Evolutionary conservation across 2,888 invertebrate genomes (phyloP), one percentile per base, ranked within the genome.

Genomic region (Macrophya annulata): DNA sequence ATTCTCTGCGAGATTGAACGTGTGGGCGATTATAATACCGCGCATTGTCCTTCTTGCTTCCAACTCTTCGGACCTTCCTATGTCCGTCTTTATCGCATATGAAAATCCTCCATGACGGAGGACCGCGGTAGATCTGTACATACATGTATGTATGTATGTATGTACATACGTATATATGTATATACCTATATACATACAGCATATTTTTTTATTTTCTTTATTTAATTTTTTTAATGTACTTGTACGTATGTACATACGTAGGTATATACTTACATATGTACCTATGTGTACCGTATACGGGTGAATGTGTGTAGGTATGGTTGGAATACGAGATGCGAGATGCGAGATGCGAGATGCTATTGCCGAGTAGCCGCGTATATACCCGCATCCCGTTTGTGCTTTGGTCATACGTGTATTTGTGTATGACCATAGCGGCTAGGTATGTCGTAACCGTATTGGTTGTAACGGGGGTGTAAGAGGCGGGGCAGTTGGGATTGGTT

Each of bases 401-500:
- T 21, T 8, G 10, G 12, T 10, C 31, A n/a, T 31, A 9, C 15
- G 55, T 55, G 40, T 21, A 40, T n/a, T 37, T 5, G 21, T n/a
- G 48, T 15, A 76, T 62, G 68, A 68, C 45, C 48, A 48, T 65
- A 31, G 68, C 21, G 37, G 48, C 31, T 31, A 83, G 25, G 25
- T 71, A n/a, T 45, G 48, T 21, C 68, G 68, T 71, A 10, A 45
- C 48, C 68, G 83, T 48, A 83, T 83, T 83, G 83, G 83, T 83
- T 71, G 83, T 68, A 48, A 68, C 68, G 71, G 83, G 71, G 83
- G 68, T 65, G 68, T 83, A 83, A 65, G 83, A 55, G 83, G 83
- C 83, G 83, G 83, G 71, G 83, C 83, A 43, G 83, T 68, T 48
- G 40, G 31, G 83, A 68, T 83, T 83, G 48, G 83, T 83, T 48